These are phyloP conservation scores for Papilio dardanus DNA, from an alignment of 1,140 invertebrate genomes.

Conservation along the genomic window DNA sequence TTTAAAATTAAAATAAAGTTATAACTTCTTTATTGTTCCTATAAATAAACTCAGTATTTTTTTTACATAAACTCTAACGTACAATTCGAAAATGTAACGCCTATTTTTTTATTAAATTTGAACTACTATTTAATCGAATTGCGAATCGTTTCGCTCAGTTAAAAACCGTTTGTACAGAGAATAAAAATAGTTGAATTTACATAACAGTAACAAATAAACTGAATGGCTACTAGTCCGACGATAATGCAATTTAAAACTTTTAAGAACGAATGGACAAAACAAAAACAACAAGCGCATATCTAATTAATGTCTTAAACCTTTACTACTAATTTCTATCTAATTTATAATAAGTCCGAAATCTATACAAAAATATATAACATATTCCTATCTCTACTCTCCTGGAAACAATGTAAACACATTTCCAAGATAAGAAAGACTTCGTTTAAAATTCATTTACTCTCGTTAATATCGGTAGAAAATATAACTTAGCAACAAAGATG, in stretches of 20 bases:
- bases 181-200: conserved; percentile 6
- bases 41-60: too few species aligned
- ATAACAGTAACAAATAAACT: not conserved
- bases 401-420: not conserved
- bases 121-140: not conserved
- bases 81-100: not conserved
- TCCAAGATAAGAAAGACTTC: not conserved
- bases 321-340: not conserved
- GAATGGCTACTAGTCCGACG: not conserved
- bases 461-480: not conserved
- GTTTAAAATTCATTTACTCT: not conserved
- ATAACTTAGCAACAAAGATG: not conserved
- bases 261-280: too few species aligned
- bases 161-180: not conserved
- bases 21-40: too few species aligned
- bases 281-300: not conserved
- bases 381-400: not conserved
- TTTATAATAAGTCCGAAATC: not conserved
- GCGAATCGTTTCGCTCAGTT: not conserved
- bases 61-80: not conserved
- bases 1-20: too few species aligned
- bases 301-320: too few species aligned
- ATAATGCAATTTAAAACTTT: not conserved
- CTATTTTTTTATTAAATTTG: not conserved
- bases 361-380: not conserved